Evolutionary conservation across 2,888 invertebrate genomes (phyloP), one percentile per base, ranked within the genome.

Genomic region (Meliscaeva auricollis): DNA sequence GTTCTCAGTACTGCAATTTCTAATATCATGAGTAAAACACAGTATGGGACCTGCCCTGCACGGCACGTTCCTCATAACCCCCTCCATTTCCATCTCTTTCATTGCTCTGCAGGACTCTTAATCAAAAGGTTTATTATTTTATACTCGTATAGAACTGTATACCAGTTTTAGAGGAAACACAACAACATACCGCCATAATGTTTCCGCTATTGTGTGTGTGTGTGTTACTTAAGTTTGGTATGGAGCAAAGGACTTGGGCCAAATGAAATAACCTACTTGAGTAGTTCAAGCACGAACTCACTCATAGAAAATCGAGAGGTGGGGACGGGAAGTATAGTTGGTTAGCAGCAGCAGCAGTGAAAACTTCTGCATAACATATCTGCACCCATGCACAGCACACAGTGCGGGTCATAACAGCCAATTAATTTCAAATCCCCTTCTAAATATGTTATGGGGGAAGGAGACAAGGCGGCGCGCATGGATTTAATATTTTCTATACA

Each of bases 211-310:
- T 3, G 38, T 38, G 13, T 38, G 26, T 26, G 2, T 56, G 62
- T 46, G 32, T 64, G 46, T 64, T 41, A 74, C 62, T 70, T 70
- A 15, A 50, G 72, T 38, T 54, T 64, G 64, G 46, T 46, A 8
- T 9, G 38, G 38, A 26, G 15, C 15, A 30, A 15, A 15, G 30
- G 46, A 46, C 22, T 11, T 22, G 26, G 44, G 26, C 17, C 30
- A 64, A 64, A 64, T 46, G 64, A 64, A 64, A 46, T 64, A 64
- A 64, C 30, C 35, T 32, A 60, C 35, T 69, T 54, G 38, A 70
- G 38, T 20, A 81, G 69, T 75, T 75, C 35, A 70, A 76, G 81
- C 81, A 81, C 81, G 81, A 81, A 81, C 70, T 81, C 76, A 62
- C 64, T 76, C 50, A 48, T 4, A 26, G 26, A 26, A 38, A 73